These are phyloP conservation scores for Acleris emargana DNA, from an alignment of 2,888 invertebrate species.

Conservation along the genomic window DNA sequence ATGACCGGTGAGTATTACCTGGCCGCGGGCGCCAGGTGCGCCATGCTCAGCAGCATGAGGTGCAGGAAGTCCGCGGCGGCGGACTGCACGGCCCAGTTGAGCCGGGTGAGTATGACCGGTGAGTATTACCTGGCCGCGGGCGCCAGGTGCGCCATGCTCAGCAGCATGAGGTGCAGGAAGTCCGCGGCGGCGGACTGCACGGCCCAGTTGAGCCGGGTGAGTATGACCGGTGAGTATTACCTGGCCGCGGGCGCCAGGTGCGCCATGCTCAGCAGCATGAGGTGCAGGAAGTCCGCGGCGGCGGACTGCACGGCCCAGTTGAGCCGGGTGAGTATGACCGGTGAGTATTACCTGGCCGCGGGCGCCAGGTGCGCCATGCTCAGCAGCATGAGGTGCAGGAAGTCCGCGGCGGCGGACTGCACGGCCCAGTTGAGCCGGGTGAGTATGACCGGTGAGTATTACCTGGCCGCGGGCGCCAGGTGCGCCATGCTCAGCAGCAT, in stretches of 20 bases:
- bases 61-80: slow-evolving; percentile 99
- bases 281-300: slow-evolving; percentile 98
- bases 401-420: slow-evolving; percentile 99
- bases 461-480: slow-evolving; percentile 90
- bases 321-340: slow-evolving; percentile 88
- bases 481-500: slow-evolving; percentile 97
- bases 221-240: slow-evolving; percentile 45
- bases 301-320: slow-evolving; percentile 99
- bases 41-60: slow-evolving; percentile 96
- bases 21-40: slow-evolving; percentile 91
- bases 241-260: slow-evolving; percentile 92
- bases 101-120: slow-evolving; percentile 86
- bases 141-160: slow-evolving; percentile 95
- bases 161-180: slow-evolving; percentile 97
- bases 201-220: slow-evolving; percentile 96
- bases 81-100: slow-evolving; percentile 99
- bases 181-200: slow-evolving; percentile 99
- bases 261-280: slow-evolving; percentile 96
- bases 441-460: no score
- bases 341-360: slow-evolving; percentile 81
- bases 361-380: slow-evolving; percentile 96
- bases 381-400: slow-evolving; percentile 97
- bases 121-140: slow-evolving; percentile 84
- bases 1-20: slow-evolving; percentile 69
- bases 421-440: slow-evolving; percentile 98